Evolutionary conservation across 2,797 vertebrate species (phyloP).

Genomic region (Rhynchotus rufescens): DNA sequence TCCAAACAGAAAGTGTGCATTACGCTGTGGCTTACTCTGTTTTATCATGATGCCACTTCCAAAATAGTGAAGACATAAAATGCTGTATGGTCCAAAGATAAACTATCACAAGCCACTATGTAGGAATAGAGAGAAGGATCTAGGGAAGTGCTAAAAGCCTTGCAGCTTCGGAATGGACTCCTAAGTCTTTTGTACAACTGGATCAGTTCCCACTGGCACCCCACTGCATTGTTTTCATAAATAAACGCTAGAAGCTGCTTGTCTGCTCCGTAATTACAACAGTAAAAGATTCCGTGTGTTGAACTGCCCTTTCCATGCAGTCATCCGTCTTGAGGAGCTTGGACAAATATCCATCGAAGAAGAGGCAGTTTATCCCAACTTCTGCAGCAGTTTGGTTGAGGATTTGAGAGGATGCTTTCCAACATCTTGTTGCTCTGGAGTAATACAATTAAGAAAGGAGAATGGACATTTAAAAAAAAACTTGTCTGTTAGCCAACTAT

Average conservation of each 20-base stretch:
- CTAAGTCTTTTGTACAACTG: slow-evolving; percentile 68
- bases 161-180: slow-evolving; percentile 45
- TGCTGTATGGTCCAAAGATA: slow-evolving; percentile 44
- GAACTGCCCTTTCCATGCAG: neutral
- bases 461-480: neutral
- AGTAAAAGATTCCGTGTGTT: accelerated
- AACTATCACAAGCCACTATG: neutral
- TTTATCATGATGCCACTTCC: slow-evolving; percentile 32
- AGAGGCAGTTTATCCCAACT: neutral
- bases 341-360: neutral
- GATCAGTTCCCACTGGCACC: slow-evolving; percentile 44
- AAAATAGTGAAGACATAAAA: slow-evolving; percentile 56
- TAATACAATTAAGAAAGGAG: neutral
- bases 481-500: neutral
- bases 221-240: slow-evolving; percentile 47
- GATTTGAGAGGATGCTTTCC: neutral
- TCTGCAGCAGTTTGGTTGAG: neutral
- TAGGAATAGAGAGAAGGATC: neutral
- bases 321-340: neutral
- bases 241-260: slow-evolving; percentile 40
- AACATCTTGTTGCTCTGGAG: neutral
- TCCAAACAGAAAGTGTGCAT: neutral
- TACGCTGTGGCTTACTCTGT: slow-evolving; percentile 28
- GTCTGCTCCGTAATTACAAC: neutral
- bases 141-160: slow-evolving; percentile 53